These are phyloP conservation scores for Orestias chungarensis DNA, from an alignment of 2,797 vertebrate species.

Conservation along the genomic window DNA sequence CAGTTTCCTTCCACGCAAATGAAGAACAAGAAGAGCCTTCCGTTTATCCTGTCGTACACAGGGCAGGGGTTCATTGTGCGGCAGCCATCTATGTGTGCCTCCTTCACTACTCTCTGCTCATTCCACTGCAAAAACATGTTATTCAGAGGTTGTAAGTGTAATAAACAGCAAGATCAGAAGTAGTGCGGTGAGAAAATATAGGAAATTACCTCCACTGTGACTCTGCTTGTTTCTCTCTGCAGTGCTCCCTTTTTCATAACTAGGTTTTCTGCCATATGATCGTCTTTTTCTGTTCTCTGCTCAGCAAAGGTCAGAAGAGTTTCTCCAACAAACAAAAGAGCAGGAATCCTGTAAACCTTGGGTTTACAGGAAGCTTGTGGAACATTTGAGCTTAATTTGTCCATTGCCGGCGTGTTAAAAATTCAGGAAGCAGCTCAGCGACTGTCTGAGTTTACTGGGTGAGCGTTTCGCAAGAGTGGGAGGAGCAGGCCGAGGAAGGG, in stretches of 20 bases:
- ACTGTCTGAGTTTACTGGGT: background rate
- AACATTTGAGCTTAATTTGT: background rate
- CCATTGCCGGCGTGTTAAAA: background rate
- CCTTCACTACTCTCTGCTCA: background rate
- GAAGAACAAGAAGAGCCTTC: slow-evolving; percentile 37
- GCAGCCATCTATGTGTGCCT: background rate
- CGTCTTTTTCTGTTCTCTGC: background rate
- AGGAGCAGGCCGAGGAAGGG: background rate
- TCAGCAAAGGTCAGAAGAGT: slow-evolving; percentile 3
- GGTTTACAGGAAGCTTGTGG: background rate
- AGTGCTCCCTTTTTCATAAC: background rate
- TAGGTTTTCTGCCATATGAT: background rate
- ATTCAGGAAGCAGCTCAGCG: background rate
- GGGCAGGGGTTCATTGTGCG: slow-evolving; percentile 32
- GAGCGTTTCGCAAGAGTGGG: background rate
- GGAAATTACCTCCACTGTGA: background rate
- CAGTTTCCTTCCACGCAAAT: background rate
- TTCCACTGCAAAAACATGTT: slow-evolving; percentile 18
- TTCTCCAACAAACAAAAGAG: background rate
- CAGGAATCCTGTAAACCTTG: slow-evolving; percentile 1
- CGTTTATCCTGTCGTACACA: slow-evolving; percentile 6
- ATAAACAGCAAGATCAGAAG: background rate
- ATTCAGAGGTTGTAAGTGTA: background rate
- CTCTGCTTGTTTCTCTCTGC: background rate
- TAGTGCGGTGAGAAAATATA: background rate